Evolutionary conservation across 1,140 invertebrate genomes (phyloP), one percentile per base, ranked within the genome.

Genomic region (Drosophila arawakana): DNA sequence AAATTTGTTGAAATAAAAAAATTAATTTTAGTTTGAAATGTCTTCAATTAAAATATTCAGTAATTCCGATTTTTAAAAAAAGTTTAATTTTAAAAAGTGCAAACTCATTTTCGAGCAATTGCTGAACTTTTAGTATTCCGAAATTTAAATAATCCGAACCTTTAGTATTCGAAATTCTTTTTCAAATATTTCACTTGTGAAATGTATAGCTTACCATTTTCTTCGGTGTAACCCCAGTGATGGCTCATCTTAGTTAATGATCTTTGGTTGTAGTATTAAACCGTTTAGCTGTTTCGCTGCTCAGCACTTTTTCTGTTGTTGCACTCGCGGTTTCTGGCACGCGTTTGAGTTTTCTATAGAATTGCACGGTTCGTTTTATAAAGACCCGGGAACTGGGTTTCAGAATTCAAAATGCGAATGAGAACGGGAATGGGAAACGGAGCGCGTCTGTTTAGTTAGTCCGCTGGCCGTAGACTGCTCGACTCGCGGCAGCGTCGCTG

Each of bases 221-320:
- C 84, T 70, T 82, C 78, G 65, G 90, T 91, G 61, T 91, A 91
- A 66, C 90, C 90, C 90, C 90, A 91, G 76, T 90, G 86, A 46
- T 91, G 78, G 83, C 90, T 91, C 90, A 91, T 91, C 47, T 86
- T 91, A 10, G 7, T 34, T 44, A 46, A 46, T 57, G 52, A 65
- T 71, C 55, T 65, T 65, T 49, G 58, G 66, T 57, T 37, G 15
- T 69, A 25, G 15, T 69, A 9, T 41, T 5, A 47, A 18, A 61
- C 7, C 25, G 47, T 58, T 54, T 41, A 25, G n/a, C 10, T 30
- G 25, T 3, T 30, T 6, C 3, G 25, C 25, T 30, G 25, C 25
- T 30, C 6, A 30, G 25, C 25, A 30, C 25, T 54, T 55, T 71
- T 49, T 21, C 18, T 46, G 70, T 62, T 82, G 55, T 78, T 80